A percentile compares a stretch with the other conserved stretches of the same genome.
These are phyloP conservation scores for Drosophila triauraria DNA, from an alignment of 1,140 invertebrate species.

Conservation along the genomic window DNA sequence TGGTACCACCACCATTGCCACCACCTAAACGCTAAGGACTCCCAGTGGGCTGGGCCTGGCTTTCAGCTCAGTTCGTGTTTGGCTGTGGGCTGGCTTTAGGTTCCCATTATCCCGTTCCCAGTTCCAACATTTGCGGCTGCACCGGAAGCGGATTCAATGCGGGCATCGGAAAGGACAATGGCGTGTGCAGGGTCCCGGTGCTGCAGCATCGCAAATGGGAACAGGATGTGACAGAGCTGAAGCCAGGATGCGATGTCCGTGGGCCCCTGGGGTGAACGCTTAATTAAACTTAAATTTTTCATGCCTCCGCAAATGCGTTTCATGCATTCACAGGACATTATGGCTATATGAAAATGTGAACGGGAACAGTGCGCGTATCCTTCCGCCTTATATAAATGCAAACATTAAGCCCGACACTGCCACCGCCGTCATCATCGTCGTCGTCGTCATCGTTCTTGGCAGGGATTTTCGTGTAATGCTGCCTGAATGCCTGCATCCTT, in stretches of 20 bases:
- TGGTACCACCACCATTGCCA: background rate
- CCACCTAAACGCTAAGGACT: constrained; percentile 52
- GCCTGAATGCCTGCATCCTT: constrained; percentile 37
- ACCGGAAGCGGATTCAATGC: constrained; percentile 75
- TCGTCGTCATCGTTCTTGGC: constrained; percentile 42
- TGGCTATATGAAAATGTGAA: constrained; percentile 22
- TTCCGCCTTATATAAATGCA: constrained; percentile 26
- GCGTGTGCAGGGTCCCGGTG: constrained; percentile 26
- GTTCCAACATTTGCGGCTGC: constrained; percentile 21
- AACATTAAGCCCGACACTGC: constrained; percentile 51
- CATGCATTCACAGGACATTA: constrained; percentile 54
- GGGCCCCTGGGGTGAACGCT: constrained; percentile 54
- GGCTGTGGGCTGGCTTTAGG: constrained; percentile 49
- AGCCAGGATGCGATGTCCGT: constrained; percentile 59
- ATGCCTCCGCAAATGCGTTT: constrained; percentile 69
- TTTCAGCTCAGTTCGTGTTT: constrained; percentile 48
- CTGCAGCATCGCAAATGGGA: constrained; percentile 42
- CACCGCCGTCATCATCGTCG: constrained; percentile 29
- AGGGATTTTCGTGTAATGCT: constrained; percentile 49
- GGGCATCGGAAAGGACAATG: constrained; percentile 67
- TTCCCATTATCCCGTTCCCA: background rate
- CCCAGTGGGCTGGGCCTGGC: constrained; percentile 18
- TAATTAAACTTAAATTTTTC: constrained; percentile 80
- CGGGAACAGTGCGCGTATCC: constrained; percentile 11
- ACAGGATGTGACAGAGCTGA: constrained; percentile 63